Base-by-base conservation (phyloP, 2,797 vertebrate genomes). In the Stomatorhinus walkeri region DNA sequence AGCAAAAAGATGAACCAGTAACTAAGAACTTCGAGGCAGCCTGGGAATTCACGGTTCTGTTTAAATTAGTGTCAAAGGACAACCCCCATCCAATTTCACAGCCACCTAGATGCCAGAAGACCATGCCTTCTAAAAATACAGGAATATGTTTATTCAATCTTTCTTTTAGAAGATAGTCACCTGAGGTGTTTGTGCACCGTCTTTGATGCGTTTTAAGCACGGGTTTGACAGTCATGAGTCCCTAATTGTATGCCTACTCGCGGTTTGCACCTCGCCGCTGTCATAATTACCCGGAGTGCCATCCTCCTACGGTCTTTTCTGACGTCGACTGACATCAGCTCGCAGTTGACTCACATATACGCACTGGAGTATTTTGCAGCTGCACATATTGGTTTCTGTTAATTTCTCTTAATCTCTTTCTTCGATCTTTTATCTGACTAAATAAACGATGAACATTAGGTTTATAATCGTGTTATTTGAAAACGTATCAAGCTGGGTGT, bases 281-380 rank as follows among this genome's bases (percentile, higher is more conserved):
- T 61, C 76, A 61, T 49, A 48, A 49, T 51, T 52, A 24, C 68
- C 59, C 36, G 40, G 40, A 10, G 52, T 49, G 46, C 72, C 81
- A 36, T 84, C 79, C 79, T 84, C 88, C 81, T 83, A 59, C 81
- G 3, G 52, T 48, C 76, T 40, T 48, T 51, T 28, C 88, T 32
- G 24, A 32, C 32, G 54, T 24, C n/a, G 36, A 43, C 36, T 83
- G 88, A 83, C 88, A 56, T 88, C 72, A 88, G 48, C 72, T 87
- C 59, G 68, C 87, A 59, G 24, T 88, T 88, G 64, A 52, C 64
- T 48, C 87, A 79, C 49, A 54, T 36, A 24, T 32, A 32, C 24
- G 52, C 24, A 79, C 12, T 24, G 79, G 36, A 59, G 76, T 59
- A 84, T 88, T 54, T 59, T 36, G 79, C 51, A 10, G 5, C 19